A percentile compares a stretch with the other conserved stretches of the same genome.
These are phyloP conservation scores for Hippocampus abdominalis DNA, from an alignment of 2,113 vertebrate genomes.

Conservation along the genomic window DNA sequence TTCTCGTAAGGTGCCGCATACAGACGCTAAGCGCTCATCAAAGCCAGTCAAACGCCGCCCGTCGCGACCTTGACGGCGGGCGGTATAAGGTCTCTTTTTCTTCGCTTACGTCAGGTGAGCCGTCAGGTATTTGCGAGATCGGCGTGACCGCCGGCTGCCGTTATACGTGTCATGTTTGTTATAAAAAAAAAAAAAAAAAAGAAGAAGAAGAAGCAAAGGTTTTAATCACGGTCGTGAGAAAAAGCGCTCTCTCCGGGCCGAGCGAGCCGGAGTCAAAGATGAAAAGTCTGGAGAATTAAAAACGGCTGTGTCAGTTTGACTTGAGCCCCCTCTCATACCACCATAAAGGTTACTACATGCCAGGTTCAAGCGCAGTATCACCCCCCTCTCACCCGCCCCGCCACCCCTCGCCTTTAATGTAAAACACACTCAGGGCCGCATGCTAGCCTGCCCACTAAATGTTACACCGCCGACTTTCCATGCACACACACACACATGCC, in stretches of 20 bases:
- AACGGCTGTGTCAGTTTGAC: slow-evolving; percentile 68
- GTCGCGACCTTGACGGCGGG: background rate
- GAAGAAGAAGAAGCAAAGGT: slow-evolving; percentile 17
- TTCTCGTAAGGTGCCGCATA: slow-evolving; percentile 50
- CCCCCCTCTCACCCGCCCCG: slow-evolving; percentile 29
- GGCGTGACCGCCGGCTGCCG: slow-evolving; percentile 1
- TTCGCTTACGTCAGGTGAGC: slow-evolving; percentile 27
- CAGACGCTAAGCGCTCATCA: slow-evolving; percentile 48
- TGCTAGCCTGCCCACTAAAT: slow-evolving; percentile 27
- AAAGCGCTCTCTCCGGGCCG: slow-evolving; percentile 29
- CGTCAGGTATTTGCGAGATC: slow-evolving; percentile 9
- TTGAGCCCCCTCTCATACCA: slow-evolving; percentile 58
- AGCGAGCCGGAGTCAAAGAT: slow-evolving; percentile 45
- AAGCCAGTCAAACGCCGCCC: background rate
- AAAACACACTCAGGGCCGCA: slow-evolving; percentile 59
- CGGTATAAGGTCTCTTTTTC: slow-evolving; percentile 24
- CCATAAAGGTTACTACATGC: slow-evolving; percentile 71
- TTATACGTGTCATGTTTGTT: slow-evolving; percentile 5
- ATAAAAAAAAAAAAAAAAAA: background rate
- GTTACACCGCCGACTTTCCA: slow-evolving; percentile 29
- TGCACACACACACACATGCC: slow-evolving; percentile 5
- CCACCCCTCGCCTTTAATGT: slow-evolving; percentile 46
- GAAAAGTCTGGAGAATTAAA: slow-evolving; percentile 64
- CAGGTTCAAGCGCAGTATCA: slow-evolving; percentile 71
- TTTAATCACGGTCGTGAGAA: slow-evolving; percentile 41